These are phyloP conservation scores for Oryzias dopingdopingensis DNA, from an alignment of 2,797 vertebrate genomes.

Conservation along the genomic window DNA sequence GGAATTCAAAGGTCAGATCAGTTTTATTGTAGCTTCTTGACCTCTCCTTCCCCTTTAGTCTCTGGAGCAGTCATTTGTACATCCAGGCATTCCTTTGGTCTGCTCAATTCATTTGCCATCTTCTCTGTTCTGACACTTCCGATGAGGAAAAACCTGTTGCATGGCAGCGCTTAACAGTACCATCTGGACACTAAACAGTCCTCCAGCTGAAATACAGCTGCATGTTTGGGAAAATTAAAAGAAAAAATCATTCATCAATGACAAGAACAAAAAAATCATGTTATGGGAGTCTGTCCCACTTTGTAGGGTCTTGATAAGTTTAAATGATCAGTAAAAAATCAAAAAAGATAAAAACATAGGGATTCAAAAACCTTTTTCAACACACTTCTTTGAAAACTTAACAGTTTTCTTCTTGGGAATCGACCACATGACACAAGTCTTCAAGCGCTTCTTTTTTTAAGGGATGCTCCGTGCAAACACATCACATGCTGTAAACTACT, in stretches of 20 bases:
- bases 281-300: no score
- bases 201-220: no score
- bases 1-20: conserved; percentile 33
- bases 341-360: not conserved
- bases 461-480: conserved; percentile 48
- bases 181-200: conserved; percentile 1
- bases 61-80: conserved; percentile 56
- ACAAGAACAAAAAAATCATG: no score
- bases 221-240: no score
- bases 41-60: conserved; percentile 9
- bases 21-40: conserved; percentile 42
- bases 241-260: no score
- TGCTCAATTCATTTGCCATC: conserved; percentile 49
- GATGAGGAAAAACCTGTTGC: conserved; percentile 18
- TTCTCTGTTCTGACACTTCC: conserved; percentile 33
- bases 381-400: conserved; percentile 26
- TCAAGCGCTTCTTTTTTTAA: conserved; percentile 36
- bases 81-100: conserved; percentile 31
- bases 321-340: no score
- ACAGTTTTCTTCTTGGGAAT: conserved; percentile 50
- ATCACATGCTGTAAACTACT: conserved; percentile 51
- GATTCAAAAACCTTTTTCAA: conserved; percentile 18
- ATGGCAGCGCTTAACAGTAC: conserved; percentile 15
- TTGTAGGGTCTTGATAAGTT: no score
- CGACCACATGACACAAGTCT: not conserved